Conservation (phyloP, 2,888 invertebrate species). For the Julus scanicus region DNA sequence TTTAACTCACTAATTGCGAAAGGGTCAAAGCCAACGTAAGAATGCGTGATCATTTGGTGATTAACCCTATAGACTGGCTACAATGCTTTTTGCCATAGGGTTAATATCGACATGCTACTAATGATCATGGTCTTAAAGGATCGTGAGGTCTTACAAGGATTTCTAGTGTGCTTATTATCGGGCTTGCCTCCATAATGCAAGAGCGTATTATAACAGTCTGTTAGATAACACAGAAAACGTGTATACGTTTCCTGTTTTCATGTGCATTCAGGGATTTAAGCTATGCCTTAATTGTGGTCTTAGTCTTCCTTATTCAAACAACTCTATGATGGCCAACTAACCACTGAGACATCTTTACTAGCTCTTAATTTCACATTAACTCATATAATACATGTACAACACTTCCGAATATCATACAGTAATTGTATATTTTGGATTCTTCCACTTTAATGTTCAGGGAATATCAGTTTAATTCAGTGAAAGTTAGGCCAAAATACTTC, state of each 20-base stretch:
- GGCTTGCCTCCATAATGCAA: background rate
- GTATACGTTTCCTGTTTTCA: background rate
- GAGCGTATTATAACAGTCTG: background rate
- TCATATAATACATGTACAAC: background rate
- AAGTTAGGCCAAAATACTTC: too few relatives aligned
- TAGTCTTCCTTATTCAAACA: background rate
- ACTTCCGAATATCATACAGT: too few relatives aligned
- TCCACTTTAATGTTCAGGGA: too few relatives aligned
- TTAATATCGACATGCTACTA: slow-evolving; percentile 35
- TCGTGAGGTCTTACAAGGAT: slow-evolving; percentile 15
- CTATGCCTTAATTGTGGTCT: background rate
- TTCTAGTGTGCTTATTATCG: slow-evolving; percentile 9
- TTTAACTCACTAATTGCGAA: background rate
- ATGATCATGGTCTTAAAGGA: slow-evolving; percentile 38
- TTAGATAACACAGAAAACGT: background rate
- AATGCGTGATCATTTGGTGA: slow-evolving; percentile 18
- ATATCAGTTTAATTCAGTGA: too few relatives aligned
- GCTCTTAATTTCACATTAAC: background rate
- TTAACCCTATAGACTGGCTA: background rate
- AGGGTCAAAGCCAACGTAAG: background rate
- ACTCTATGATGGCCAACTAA: background rate
- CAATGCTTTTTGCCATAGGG: slow-evolving; percentile 37
- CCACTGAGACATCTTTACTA: background rate
- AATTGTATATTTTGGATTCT: too few relatives aligned
- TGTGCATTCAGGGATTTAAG: background rate